phyloP scores from a whole-genome alignment of 2,113 vertebrate genomes.

The Anguilla japonica region DNA sequence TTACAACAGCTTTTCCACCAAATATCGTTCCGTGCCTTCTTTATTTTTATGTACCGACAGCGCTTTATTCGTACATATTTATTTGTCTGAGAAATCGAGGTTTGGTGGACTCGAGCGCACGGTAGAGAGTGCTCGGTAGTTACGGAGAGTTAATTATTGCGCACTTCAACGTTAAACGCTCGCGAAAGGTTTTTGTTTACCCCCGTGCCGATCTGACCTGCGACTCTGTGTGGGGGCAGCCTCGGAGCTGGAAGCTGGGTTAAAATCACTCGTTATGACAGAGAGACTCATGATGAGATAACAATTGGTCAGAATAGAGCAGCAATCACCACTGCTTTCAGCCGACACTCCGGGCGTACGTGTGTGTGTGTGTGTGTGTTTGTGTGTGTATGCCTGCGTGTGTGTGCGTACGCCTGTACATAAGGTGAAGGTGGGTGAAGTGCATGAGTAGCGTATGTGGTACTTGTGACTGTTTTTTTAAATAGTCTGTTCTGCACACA shows the following conservation, averaged over 20 bases:
- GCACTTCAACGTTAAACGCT: slow-evolving; percentile 73
- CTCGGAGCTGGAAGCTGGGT: slow-evolving; percentile 67
- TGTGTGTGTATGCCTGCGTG: slow-evolving; percentile 6
- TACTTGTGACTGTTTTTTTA: slow-evolving; percentile 11
- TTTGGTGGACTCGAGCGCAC: slow-evolving; percentile 75
- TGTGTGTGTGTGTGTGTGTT: slow-evolving; percentile 12
- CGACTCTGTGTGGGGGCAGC: slow-evolving; percentile 68
- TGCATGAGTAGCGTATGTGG: neutral
- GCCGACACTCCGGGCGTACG: slow-evolving; percentile 53
- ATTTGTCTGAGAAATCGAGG: slow-evolving; percentile 66
- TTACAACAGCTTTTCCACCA: neutral
- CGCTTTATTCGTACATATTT: slow-evolving; percentile 72
- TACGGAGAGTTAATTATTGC: slow-evolving; percentile 74
- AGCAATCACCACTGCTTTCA: slow-evolving; percentile 65
- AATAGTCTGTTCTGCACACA: slow-evolving; percentile 1
- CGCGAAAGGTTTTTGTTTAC: slow-evolving; percentile 76
- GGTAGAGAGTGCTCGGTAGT: slow-evolving; percentile 73
- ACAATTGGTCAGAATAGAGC: slow-evolving; percentile 72
- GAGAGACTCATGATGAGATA: slow-evolving; percentile 77
- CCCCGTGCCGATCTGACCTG: slow-evolving; percentile 66
- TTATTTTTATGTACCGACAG: slow-evolving; percentile 71
- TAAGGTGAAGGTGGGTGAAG: slow-evolving; percentile 3
- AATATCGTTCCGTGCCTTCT: slow-evolving; percentile 49
- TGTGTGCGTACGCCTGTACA: slow-evolving; percentile 40
- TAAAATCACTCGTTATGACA: slow-evolving; percentile 78